A percentile compares a stretch with the other conserved stretches of the same genome.
Conservation (phyloP, 2,888 invertebrate genomes). For the Torymus tubicola region DNA sequence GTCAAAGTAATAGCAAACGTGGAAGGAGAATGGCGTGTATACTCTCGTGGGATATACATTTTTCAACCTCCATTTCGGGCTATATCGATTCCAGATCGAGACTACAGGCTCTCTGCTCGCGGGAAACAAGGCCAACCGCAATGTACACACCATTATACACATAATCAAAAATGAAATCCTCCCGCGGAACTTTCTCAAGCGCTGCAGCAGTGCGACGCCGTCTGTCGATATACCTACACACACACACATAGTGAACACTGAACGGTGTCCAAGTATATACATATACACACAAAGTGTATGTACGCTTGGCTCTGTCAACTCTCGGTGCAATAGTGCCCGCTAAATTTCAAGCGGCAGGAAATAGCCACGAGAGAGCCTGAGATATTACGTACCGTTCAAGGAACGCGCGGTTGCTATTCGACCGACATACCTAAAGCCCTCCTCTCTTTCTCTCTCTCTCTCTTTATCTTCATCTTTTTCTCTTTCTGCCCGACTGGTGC, state of each 20-base stretch:
- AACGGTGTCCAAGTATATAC: too few species aligned
- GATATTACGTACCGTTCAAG: conserved; percentile 44
- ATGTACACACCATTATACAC: conserved; percentile 2
- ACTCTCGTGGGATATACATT: too few species aligned
- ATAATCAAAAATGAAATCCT: neutral
- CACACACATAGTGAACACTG: too few species aligned
- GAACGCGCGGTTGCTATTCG: conserved; percentile 33
- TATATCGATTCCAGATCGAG: neutral
- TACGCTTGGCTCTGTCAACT: too few species aligned
- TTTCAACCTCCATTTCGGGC: neutral
- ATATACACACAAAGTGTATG: too few species aligned
- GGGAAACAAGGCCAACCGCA: neutral
- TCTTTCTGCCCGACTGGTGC: conserved; percentile 5
- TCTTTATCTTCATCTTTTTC: conserved; percentile 31
- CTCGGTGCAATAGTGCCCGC: neutral
- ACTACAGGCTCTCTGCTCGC: neutral
- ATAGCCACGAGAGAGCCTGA: conserved; percentile 13
- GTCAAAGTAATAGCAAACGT: too few species aligned
- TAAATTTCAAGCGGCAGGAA: conserved; percentile 36
- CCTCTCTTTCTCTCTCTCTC: conserved; percentile 18
- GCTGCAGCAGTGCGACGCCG: neutral
- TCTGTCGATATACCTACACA: too few species aligned
- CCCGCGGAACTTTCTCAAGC: neutral
- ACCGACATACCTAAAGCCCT: conserved; percentile 48
- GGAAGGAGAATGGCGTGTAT: too few species aligned